phyloP scores from a whole-genome alignment of 2,888 invertebrate species.

The Myopa testacea region DNA sequence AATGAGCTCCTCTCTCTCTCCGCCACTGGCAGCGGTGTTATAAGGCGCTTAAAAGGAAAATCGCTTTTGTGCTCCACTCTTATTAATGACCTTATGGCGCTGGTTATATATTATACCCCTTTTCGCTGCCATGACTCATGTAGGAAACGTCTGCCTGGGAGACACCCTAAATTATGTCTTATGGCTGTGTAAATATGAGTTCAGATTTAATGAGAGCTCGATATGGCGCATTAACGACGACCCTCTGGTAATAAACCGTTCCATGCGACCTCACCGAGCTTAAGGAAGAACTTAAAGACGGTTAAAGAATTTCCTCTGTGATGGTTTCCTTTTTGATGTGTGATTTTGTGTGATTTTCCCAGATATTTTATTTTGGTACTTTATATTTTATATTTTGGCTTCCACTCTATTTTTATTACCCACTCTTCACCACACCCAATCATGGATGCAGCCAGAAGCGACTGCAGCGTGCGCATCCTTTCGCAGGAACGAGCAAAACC shows the following conservation, averaged over 20 bases:
- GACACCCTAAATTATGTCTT: background rate
- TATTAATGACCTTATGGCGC: slow-evolving; percentile 62
- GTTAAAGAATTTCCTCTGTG: background rate
- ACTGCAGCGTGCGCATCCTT: background rate
- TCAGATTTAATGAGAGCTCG: slow-evolving; percentile 37
- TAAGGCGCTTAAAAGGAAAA: slow-evolving; percentile 44
- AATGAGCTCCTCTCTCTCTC: slow-evolving; percentile 58
- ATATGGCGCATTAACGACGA: slow-evolving; percentile 41
- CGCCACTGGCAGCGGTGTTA: slow-evolving; percentile 26
- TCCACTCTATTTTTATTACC: too few relatives aligned
- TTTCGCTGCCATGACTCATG: background rate
- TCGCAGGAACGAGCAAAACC: background rate
- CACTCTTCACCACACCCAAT: background rate
- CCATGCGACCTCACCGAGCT: background rate
- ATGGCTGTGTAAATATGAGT: slow-evolving; percentile 3
- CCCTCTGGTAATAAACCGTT: background rate
- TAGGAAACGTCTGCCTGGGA: background rate
- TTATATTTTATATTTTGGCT: too few relatives aligned
- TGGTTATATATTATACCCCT: slow-evolving; percentile 30
- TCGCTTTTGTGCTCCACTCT: slow-evolving; percentile 54
- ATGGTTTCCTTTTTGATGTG: background rate
- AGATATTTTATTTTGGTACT: too few relatives aligned
- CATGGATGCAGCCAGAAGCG: background rate
- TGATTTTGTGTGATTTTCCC: too few relatives aligned
- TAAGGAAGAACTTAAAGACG: background rate